These are phyloP conservation scores for Knipowitschia caucasica DNA, from an alignment of 2,797 vertebrate species.

Conservation along the genomic window DNA sequence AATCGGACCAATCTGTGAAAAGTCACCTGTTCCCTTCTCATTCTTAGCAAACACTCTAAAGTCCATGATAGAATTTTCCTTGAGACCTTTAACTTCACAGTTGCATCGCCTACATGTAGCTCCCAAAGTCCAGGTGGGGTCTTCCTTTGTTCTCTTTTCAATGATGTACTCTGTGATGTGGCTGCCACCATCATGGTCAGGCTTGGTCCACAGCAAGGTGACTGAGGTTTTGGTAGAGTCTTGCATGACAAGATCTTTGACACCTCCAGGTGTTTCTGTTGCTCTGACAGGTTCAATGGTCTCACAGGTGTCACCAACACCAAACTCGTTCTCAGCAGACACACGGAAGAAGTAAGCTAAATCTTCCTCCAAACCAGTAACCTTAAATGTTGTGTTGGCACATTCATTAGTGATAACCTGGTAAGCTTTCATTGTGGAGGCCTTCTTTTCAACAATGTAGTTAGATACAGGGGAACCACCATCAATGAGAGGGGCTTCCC, in stretches of 20 bases:
- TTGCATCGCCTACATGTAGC: conserved; percentile 85
- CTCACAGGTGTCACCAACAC: conserved; percentile 90
- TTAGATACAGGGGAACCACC: conserved; percentile 92
- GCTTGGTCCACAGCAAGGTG: conserved; percentile 87
- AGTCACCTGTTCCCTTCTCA: conserved; percentile 93
- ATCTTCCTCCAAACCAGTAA: conserved; percentile 87
- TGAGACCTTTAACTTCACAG: conserved; percentile 85
- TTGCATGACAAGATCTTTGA: conserved; percentile 85
- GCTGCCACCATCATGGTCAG: conserved; percentile 94
- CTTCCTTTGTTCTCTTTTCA: conserved; percentile 84
- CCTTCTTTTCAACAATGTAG: conserved; percentile 93
- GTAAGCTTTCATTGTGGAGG: conserved; percentile 92
- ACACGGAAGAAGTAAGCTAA: conserved; percentile 92
- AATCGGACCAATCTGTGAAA: conserved; percentile 85
- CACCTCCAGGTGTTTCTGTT: conserved; percentile 87
- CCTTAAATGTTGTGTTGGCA: conserved; percentile 84
- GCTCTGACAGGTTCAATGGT: conserved; percentile 88
- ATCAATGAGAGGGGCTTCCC: conserved; percentile 93
- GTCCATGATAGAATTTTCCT: conserved; percentile 84
- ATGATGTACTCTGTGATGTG: conserved; percentile 90
- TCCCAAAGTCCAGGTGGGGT: conserved; percentile 82
- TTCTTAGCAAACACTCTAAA: conserved; percentile 94
- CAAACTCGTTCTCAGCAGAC: conserved; percentile 94
- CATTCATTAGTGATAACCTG: conserved; percentile 86
- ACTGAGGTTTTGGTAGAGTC: conserved; percentile 94